These are phyloP conservation scores for Drosophila mimetica DNA, from an alignment of 2,888 invertebrate species.

Conservation along the genomic window DNA sequence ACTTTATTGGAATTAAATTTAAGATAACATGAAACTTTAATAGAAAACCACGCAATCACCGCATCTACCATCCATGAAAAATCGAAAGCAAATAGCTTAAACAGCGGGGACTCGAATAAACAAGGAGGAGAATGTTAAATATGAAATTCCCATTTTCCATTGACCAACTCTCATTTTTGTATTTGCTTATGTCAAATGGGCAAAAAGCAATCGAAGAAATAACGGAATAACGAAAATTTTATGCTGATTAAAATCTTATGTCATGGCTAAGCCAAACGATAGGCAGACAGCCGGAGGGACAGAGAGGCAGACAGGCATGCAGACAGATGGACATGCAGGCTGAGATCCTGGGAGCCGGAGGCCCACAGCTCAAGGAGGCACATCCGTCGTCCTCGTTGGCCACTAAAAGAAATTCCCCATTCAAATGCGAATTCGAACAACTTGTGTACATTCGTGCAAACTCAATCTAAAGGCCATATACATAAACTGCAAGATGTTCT, in stretches of 20 bases:
- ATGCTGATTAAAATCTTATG: slow-evolving; percentile 75
- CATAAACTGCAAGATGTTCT: slow-evolving; percentile 74
- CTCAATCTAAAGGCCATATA: slow-evolving; percentile 77
- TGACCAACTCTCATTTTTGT: slow-evolving; percentile 25
- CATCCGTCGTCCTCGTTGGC: slow-evolving; percentile 53
- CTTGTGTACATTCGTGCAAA: slow-evolving; percentile 65
- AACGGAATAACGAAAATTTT: slow-evolving; percentile 58
- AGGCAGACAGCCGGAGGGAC: neutral
- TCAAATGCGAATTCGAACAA: slow-evolving; percentile 63
- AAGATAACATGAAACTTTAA: neutral
- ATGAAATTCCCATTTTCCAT: slow-evolving; percentile 38
- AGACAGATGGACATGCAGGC: slow-evolving; percentile 43
- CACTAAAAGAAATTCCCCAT: slow-evolving; percentile 67
- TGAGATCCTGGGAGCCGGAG: slow-evolving; percentile 14
- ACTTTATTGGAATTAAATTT: neutral
- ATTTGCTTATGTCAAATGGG: slow-evolving; percentile 17
- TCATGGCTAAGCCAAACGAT: slow-evolving; percentile 44
- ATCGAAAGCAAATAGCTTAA: slow-evolving; percentile 18
- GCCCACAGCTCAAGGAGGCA: slow-evolving; percentile 46
- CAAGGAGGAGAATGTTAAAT: slow-evolving; percentile 29
- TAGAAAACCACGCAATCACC: neutral
- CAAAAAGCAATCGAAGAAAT: slow-evolving; percentile 34
- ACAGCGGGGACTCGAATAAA: slow-evolving; percentile 1
- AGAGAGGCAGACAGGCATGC: slow-evolving; percentile 23
- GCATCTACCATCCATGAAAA: neutral